Evolutionary conservation across 2,888 invertebrate genomes (phyloP).

Genomic region (Ornithoptera priamus): DNA sequence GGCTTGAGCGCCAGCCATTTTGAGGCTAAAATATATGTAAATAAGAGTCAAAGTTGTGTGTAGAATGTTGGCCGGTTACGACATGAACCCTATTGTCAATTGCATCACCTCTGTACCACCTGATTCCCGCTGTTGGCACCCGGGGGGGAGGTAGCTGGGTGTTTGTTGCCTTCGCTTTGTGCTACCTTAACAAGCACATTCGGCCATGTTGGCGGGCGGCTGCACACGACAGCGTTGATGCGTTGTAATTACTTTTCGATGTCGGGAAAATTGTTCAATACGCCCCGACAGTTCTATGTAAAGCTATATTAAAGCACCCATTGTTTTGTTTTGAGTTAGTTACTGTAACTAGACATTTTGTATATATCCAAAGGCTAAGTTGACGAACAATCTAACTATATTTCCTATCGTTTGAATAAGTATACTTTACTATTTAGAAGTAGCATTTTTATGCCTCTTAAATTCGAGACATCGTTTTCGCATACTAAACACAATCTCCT

Average conservation of each 20-base stretch:
- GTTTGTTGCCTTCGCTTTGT: constrained; percentile 44
- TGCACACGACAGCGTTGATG: constrained; percentile 47
- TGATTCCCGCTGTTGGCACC: constrained; percentile 45
- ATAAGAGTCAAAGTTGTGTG: constrained; percentile 39
- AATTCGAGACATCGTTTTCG: too few species aligned
- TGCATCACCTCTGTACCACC: constrained; percentile 48
- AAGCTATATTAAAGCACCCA: background rate
- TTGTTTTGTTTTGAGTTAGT: constrained; percentile 16
- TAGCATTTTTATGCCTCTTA: too few species aligned
- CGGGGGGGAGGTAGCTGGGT: constrained; percentile 40
- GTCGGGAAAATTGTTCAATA: constrained; percentile 39
- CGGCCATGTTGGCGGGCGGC: constrained; percentile 41
- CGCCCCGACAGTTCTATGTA: constrained; percentile 28
- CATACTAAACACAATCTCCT: too few species aligned
- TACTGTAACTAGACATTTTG: background rate
- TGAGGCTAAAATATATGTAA: constrained; percentile 33
- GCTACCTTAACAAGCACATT: constrained; percentile 45
- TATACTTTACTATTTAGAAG: too few species aligned
- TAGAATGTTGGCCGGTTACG: constrained; percentile 34
- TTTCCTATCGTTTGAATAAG: background rate
- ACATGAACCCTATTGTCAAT: constrained; percentile 41
- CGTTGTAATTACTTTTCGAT: constrained; percentile 49
- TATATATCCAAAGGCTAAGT: background rate
- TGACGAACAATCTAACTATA: background rate
- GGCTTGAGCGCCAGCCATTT: constrained; percentile 33